A percentile compares a stretch with the other conserved stretches of the same genome.
These are phyloP conservation scores for Axis porcinus DNA, from an alignment of 2,113 vertebrate species.

Conservation along the genomic window DNA sequence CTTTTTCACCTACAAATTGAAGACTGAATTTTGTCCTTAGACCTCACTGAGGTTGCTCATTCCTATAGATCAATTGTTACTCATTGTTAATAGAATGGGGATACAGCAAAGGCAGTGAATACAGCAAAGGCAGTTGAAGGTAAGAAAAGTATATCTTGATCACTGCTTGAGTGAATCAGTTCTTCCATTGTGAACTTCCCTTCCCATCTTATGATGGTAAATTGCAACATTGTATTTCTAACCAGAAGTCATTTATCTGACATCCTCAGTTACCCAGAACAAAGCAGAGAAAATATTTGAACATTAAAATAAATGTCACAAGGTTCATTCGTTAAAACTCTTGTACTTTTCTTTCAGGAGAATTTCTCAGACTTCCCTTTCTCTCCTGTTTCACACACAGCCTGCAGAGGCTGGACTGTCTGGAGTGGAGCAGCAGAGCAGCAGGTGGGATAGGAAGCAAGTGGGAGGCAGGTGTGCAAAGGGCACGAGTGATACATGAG, in stretches of 20 bases:
- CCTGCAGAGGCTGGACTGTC: background rate
- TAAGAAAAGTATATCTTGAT: background rate
- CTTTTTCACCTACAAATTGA: background rate
- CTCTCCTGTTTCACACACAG: background rate
- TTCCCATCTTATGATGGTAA: background rate
- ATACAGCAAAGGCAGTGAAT: background rate
- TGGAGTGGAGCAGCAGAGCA: background rate
- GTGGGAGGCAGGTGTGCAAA: background rate
- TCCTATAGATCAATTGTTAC: background rate
- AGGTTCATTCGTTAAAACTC: background rate
- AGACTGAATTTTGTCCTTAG: background rate
- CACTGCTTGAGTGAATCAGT: background rate
- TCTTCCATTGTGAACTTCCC: background rate
- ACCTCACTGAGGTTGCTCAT: background rate
- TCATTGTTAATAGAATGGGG: background rate
- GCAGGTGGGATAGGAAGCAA: background rate
- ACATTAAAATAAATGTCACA: background rate
- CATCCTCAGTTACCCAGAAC: background rate
- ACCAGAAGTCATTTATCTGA: background rate
- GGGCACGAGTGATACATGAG: background rate
- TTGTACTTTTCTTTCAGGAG: background rate
- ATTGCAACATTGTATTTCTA: background rate
- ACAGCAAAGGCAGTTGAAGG: background rate
- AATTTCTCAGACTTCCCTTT: background rate
- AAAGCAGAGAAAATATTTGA: background rate